phyloP scores from a whole-genome alignment of 1,140 invertebrate genomes.

The Homarus americanus region DNA sequence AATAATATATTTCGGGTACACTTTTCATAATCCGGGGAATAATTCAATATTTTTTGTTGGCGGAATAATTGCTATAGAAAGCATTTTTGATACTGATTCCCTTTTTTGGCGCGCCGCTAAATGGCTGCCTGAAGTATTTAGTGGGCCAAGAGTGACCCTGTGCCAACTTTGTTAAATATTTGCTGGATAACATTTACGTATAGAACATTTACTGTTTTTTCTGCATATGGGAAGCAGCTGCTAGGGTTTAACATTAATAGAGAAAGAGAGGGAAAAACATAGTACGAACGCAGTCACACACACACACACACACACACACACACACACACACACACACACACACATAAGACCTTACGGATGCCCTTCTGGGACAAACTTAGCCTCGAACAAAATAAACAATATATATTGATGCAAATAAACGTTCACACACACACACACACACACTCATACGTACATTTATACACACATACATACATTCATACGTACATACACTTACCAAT shows the following conservation, averaged over 20 bases:
- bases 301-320: slow-evolving; percentile 10
- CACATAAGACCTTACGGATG: neutral
- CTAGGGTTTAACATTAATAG: no score
- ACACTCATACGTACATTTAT: neutral
- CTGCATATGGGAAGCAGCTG: no score
- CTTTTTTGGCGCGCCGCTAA: neutral
- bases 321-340: neutral
- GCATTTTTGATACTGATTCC: slow-evolving; percentile 27
- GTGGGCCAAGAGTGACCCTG: neutral
- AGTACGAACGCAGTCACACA: neutral
- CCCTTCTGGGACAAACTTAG: no score
- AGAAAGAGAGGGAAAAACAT: no score
- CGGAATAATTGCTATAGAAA: slow-evolving; percentile 22
- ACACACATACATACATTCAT: neutral
- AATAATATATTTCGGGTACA: slow-evolving; percentile 31
- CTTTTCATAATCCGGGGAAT: slow-evolving; percentile 43
- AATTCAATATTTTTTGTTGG: slow-evolving; percentile 29
- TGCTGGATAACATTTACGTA: neutral
- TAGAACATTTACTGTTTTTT: neutral
- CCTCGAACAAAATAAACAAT: neutral
- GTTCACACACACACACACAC: no score
- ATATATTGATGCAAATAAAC: no score
- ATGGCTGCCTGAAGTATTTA: no score
- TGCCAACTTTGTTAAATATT: neutral
- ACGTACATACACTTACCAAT: no score